Evolutionary conservation across 2,113 vertebrate genomes (phyloP), one percentile per base, ranked within the genome.

Genomic region (Microcebus murinus): DNA sequence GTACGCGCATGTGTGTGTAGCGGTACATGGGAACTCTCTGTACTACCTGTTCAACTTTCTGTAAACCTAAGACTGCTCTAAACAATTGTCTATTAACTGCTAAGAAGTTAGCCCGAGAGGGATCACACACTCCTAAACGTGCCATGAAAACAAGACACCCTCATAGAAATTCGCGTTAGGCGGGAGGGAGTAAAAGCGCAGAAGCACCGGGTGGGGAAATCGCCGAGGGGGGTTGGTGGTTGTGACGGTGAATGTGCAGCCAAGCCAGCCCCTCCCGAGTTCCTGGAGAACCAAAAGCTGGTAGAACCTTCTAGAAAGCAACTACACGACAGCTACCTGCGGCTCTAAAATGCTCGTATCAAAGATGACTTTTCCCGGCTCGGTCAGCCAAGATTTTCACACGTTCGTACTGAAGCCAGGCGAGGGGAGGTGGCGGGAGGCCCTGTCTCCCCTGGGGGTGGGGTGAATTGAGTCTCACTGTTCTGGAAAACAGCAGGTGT

Each of bases 81-180:
- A 68, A 34, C 13, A 39, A 71, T 21, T 4, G 36, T 39, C 10
- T 11, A 23, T 25, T 39, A 25, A 39, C 39, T 25, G 52, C 8
- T 10, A 13, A 15, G 45, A 74, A 45, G 39, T 45, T 12, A 45
- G 71, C 23, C 11, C 2, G 2, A 3, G 27, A 27, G n/a, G 39
- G 39, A 3, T 15, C 25, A 6, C 14, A 13, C 6, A 45, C 45
- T 31, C 73, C 45, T 10, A 31, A 48, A 18, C 48, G 45, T 2
- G 13, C 31, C 6, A 55, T 80, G 50, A 80, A 36, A 23, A n/a
- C 29, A 23, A 50, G 74, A 39, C 12, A 2, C 23, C 79, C 12
- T n/a, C 23, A 4, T 57, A 13, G 27, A 34, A 61, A 3, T 39
- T 2, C 23, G 5, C 13, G 9, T 1, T 0, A 17, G n/a, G 8